Conservation (phyloP, 2,113 vertebrate genomes). For the Ceuthmochares aereus region DNA sequence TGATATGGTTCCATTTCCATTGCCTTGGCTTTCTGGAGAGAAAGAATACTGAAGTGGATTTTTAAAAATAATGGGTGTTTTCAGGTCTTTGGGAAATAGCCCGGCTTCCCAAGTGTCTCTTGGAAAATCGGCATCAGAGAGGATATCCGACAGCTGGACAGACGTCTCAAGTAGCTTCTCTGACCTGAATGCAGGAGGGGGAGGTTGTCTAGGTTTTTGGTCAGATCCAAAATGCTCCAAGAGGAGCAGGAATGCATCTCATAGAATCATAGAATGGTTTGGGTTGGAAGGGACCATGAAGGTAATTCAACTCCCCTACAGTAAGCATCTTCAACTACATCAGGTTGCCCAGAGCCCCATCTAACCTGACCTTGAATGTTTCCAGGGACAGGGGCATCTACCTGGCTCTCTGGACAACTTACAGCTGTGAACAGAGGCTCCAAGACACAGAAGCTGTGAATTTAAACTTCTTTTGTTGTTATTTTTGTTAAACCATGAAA, state of each 20-base stretch:
- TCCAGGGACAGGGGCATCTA: no score
- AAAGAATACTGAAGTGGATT: not conserved
- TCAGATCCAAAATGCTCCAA: not conserved
- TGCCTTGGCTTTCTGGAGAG: not conserved
- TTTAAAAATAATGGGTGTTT: not conserved
- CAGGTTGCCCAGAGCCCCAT: no score
- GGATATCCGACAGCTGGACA: not conserved
- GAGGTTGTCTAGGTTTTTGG: not conserved
- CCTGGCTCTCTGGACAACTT: no score
- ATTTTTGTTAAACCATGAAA: not conserved
- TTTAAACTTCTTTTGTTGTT: not conserved
- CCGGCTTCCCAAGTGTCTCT: not conserved
- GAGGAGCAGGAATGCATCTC: not conserved
- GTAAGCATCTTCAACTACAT: no score
- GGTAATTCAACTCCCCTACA: no score
- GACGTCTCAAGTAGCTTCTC: not conserved
- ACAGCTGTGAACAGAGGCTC: not conserved
- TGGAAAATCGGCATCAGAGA: not conserved
- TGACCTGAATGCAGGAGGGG: not conserved
- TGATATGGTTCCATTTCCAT: rapidly evolving
- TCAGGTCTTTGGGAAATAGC: not conserved
- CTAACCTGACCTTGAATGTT: no score
- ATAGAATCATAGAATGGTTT: no score
- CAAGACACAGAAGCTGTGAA: not conserved
- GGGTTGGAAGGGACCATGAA: no score